Evolutionary conservation across 2,888 invertebrate genomes (phyloP).

Genomic region (Nipponacmea schrenckii): DNA sequence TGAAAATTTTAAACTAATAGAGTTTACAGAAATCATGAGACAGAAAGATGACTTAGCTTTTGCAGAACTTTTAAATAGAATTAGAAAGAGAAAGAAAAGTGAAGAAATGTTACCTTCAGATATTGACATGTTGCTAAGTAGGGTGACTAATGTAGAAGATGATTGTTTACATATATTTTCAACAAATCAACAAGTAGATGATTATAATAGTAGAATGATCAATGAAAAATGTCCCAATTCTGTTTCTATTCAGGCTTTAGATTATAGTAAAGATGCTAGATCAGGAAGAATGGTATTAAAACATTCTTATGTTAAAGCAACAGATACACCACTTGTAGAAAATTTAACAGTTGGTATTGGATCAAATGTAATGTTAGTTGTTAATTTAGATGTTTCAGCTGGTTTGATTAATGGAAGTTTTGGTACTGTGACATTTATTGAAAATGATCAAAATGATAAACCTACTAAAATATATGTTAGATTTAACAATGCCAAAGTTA

Average conservation of each 20-base stretch:
- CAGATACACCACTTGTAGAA: too few relatives aligned
- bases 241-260: too few relatives aligned
- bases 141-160: not conserved
- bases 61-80: too few relatives aligned
- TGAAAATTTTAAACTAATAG: constrained; percentile 17
- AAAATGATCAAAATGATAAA: not conserved
- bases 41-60: constrained; percentile 8
- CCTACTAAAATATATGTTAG: constrained; percentile 1
- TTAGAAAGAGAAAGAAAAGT: constrained; percentile 11
- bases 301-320: too few relatives aligned
- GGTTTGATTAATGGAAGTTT: not conserved
- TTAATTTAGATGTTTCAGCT: not conserved
- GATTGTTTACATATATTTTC: not conserved
- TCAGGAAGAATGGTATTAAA: too few relatives aligned
- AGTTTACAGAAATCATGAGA: constrained; percentile 15
- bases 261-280: too few relatives aligned
- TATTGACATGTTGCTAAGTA: constrained; percentile 18
- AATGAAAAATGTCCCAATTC: too few relatives aligned
- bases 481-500: constrained; percentile 23
- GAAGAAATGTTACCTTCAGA: constrained; percentile 12
- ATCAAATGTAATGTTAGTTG: constrained; percentile 10
- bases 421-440: too few relatives aligned
- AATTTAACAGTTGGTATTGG: constrained; percentile 8
- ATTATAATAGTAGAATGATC: too few relatives aligned
- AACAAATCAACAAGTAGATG: too few relatives aligned